Conservation (phyloP, 1,140 invertebrate genomes). For the Cydia fagiglandana region DNA sequence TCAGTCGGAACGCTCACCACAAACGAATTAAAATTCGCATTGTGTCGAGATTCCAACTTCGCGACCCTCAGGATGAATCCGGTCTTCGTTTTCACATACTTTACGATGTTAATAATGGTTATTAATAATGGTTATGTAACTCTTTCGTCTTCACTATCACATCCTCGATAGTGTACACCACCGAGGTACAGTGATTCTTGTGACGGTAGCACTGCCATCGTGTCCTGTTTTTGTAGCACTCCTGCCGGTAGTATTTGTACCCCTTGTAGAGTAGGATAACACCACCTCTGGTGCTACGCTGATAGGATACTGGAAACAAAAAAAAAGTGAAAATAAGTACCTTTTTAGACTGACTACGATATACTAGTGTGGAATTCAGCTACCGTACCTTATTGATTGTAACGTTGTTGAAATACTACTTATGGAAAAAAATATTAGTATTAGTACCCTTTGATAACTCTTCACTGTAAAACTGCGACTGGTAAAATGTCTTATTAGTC, state of each 20-base stretch:
- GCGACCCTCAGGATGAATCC: too few relatives aligned
- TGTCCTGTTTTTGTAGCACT: constrained; percentile 2
- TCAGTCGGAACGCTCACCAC: too few relatives aligned
- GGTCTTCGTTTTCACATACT: too few relatives aligned
- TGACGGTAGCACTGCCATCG: constrained; percentile 37
- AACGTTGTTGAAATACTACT: too few relatives aligned
- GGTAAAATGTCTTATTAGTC: too few relatives aligned
- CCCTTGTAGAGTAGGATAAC: not conserved
- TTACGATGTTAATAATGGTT: too few relatives aligned
- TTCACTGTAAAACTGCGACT: too few relatives aligned
- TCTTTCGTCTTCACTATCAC: constrained; percentile 33
- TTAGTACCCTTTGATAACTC: not conserved
- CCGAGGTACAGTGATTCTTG: constrained; percentile 35
- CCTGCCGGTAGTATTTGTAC: constrained; percentile 43
- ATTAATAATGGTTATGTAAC: constrained; percentile 37
- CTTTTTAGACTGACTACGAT: too few relatives aligned
- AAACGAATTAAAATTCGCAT: too few relatives aligned
- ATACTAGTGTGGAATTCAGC: too few relatives aligned
- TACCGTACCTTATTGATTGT: too few relatives aligned
- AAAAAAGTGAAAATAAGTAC: not conserved
- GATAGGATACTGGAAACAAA: not conserved
- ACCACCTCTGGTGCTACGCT: not conserved
- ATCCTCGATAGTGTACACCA: constrained; percentile 34
- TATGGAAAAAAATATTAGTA: not conserved
- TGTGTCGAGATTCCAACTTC: too few relatives aligned